Evolutionary conservation across 2,113 vertebrate genomes (phyloP), one percentile per base, ranked within the genome.

Genomic region (Dunckerocampus dactyliophorus): DNA sequence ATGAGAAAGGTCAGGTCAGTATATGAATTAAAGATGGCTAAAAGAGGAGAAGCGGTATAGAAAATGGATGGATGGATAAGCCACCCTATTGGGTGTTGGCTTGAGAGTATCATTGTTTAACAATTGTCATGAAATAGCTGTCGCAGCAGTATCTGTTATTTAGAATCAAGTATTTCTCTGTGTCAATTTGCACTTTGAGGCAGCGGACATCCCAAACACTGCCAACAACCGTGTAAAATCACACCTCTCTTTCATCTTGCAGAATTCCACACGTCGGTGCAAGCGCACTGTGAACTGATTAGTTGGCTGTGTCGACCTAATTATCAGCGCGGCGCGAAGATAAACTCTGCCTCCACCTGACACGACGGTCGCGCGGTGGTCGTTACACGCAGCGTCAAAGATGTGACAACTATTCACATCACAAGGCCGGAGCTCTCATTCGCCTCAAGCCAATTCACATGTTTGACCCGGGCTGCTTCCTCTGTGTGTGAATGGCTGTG

Each of bases 281-380:
- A 47, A 57, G 24, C 46, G 47, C 43, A 37, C 13, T 46, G 51
- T 39, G 28, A 53, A 51, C 17, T 72, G 69, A 75, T 73, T 46
- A 76, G 51, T 45, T 59, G 52, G 45, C 45, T n/a, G 13, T n/a
- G 69, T 82, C 53, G 71, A 71, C 64, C 76, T 84, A 84, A 83
- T 88, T 85, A 86, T 77, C 85, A 69, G 34, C 5, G 8, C 11
- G 21, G 59, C 75, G 79, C 81, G 74, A 81, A 71, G 71, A 67
- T 47, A 71, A 73, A 74, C 69, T 52, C 20, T 11, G 7, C 50
- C 63, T 43, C 24, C 49, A 42, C 45, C 28, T 68, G 53, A 63
- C 59, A 45, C 37, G 49, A 62, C 19, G n/a, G n/a, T n/a, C 13
- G 47, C 21, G 47, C 65, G 39, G 39, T 67, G 49, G 60, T 34